Evolutionary conservation across 2,113 vertebrate species (phyloP).

Genomic region (Numida meleagris): DNA sequence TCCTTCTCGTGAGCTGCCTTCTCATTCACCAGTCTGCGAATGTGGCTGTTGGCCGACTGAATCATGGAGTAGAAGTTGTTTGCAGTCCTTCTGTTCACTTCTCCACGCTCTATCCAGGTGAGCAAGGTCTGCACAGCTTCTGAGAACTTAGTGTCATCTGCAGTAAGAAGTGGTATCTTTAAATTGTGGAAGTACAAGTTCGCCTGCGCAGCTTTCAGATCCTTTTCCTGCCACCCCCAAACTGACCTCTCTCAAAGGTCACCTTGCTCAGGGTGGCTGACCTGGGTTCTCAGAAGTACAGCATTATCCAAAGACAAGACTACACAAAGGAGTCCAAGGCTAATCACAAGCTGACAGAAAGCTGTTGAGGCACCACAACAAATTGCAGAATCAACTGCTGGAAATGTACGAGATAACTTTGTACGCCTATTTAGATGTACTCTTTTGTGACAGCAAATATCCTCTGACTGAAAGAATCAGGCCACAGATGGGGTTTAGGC

Average conservation of each 20-base stretch:
- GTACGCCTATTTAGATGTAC: not conserved
- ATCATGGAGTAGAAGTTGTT: conserved; percentile 99
- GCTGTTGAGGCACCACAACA: not conserved
- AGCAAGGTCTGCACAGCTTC: conserved; percentile 92
- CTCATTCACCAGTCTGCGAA: conserved; percentile 89
- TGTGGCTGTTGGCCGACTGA: conserved; percentile 94
- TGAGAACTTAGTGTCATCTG: conserved; percentile 91
- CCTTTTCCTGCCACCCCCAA: no score
- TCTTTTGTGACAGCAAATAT: not conserved
- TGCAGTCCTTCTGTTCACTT: conserved; percentile 93
- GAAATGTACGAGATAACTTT: not conserved
- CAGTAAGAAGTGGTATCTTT: not conserved
- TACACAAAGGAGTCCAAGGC: not conserved
- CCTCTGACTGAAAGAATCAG: not conserved
- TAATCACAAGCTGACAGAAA: not conserved
- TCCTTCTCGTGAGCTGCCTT: conserved; percentile 93
- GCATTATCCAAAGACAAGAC: not conserved
- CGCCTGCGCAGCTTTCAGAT: not conserved
- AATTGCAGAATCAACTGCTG: not conserved
- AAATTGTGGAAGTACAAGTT: not conserved
- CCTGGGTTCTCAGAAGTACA: not conserved
- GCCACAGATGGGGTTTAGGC: not conserved
- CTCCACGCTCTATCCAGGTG: conserved; percentile 94
- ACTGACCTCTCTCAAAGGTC: not conserved
- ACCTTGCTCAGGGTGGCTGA: not conserved